Conservation (phyloP, 2,797 vertebrate species). For the Hipposideros larvatus region DNA sequence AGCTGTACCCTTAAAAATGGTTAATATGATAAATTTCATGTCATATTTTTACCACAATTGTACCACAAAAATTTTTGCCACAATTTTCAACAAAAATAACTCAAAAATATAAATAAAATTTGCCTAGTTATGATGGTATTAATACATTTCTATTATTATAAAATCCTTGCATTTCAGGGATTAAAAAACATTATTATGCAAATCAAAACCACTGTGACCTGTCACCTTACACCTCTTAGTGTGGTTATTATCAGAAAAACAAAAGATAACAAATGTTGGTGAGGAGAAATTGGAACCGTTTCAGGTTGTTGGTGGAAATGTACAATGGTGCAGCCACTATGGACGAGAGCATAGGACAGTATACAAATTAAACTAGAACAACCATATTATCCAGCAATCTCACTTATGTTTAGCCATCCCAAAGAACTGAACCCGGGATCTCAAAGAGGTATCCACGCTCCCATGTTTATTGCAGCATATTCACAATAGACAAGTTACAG, state of each 20-base stretch:
- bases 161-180: not conserved
- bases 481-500: not conserved
- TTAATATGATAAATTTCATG: not conserved
- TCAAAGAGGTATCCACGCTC: not conserved
- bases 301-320: not conserved
- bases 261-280: not conserved
- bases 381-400: not conserved
- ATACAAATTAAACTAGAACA: not conserved
- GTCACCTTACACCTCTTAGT: not conserved
- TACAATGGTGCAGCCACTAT: not conserved
- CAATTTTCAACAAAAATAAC: too few relatives aligned
- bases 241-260: not conserved
- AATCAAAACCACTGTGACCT: not conserved
- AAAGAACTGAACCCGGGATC: not conserved
- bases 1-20: not conserved
- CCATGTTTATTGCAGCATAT: not conserved
- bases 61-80: too few relatives aligned
- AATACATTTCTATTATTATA: not conserved
- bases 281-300: not conserved
- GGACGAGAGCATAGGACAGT: not conserved
- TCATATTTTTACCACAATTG: not conserved
- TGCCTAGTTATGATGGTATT: not conserved
- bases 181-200: not conserved
- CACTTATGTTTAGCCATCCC: not conserved
- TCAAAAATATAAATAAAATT: not conserved